These are phyloP conservation scores for Lithobates pipiens DNA, from an alignment of 2,797 vertebrate genomes.

Conservation along the genomic window DNA sequence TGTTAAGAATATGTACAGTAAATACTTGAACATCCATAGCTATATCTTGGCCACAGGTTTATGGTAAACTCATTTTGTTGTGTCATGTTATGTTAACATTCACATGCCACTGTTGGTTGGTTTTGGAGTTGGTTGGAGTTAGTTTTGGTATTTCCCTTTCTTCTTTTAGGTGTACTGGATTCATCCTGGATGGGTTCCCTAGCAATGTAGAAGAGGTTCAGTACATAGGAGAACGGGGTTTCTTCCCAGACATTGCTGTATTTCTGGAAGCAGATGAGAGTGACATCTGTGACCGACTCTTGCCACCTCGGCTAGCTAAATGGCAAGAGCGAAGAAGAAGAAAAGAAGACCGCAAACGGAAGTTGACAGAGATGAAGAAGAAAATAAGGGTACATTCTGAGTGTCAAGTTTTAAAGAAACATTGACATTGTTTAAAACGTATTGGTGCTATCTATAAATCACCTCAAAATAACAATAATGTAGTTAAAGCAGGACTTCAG, in stretches of 20 bases:
- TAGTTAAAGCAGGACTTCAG: too few species aligned
- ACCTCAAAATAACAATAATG: too few species aligned
- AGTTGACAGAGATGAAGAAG: constrained; percentile 76
- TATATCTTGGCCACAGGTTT: too few species aligned
- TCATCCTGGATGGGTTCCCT: constrained; percentile 94
- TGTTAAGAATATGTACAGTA: too few species aligned
- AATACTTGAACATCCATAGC: too few species aligned
- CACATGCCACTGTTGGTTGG: not conserved
- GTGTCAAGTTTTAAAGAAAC: too few species aligned
- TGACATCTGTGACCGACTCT: constrained; percentile 79
- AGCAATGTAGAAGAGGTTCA: constrained; percentile 78
- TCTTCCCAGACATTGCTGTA: constrained; percentile 85
- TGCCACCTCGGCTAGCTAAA: constrained; percentile 77
- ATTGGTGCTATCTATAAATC: too few species aligned
- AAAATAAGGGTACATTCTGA: constrained; percentile 77
- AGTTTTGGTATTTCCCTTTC: constrained; percentile 1
- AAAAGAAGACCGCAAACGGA: constrained; percentile 73
- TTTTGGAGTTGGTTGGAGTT: not conserved
- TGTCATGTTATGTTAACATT: not conserved
- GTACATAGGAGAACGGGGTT: constrained; percentile 80
- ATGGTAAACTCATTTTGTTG: too few species aligned
- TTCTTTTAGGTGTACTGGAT: constrained; percentile 83
- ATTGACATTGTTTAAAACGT: too few species aligned
- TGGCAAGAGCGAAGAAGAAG: constrained; percentile 78
- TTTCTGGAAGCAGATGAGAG: constrained; percentile 78